phyloP scores from a whole-genome alignment of 2,113 vertebrate genomes.

The Donacobius atricapilla region DNA sequence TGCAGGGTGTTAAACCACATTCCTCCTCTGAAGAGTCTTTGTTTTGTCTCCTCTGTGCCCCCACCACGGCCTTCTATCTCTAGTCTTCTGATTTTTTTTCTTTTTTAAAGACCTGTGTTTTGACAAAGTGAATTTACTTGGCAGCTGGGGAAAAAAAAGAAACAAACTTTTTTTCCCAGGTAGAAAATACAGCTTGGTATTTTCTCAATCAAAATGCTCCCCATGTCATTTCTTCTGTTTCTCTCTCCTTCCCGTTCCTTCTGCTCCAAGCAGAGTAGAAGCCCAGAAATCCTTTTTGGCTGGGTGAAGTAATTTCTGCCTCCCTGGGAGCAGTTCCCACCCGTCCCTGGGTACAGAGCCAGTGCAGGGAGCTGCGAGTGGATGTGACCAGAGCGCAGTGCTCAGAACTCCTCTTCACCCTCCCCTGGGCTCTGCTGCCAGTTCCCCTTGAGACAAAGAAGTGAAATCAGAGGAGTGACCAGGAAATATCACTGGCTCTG shows the following conservation, averaged over 20 bases:
- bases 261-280: background rate
- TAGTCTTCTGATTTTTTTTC: background rate
- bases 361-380: background rate
- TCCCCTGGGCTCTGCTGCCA: background rate
- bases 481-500: background rate
- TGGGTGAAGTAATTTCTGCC: background rate
- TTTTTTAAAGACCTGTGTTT: background rate
- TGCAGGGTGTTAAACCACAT: background rate
- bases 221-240: background rate
- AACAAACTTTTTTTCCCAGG: no score
- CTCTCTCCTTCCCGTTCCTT: background rate
- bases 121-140: background rate
- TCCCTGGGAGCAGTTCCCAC: background rate
- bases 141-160: background rate
- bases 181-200: background rate
- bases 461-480: background rate
- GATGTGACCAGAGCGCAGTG: background rate
- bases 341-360: background rate
- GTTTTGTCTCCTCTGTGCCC: background rate
- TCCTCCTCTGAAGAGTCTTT: background rate
- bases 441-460: background rate
- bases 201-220: background rate
- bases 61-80: background rate
- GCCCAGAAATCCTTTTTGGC: background rate
- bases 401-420: background rate